These are phyloP conservation scores for Harlomillsia oculata DNA, from an alignment of 1,140 invertebrate genomes.

Conservation along the genomic window DNA sequence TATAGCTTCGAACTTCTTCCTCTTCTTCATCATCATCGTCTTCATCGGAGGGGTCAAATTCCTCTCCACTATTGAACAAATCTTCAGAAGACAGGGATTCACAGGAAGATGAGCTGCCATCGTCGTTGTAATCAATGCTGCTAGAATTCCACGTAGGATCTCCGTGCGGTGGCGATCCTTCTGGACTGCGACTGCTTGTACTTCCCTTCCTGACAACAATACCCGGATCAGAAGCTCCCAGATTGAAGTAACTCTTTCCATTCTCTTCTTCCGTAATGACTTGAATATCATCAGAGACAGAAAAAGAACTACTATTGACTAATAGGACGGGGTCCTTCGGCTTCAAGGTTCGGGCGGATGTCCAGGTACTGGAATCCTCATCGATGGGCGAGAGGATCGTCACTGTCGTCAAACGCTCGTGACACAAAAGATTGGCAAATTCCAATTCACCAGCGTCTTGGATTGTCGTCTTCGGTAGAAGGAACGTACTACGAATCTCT, in stretches of 20 bases:
- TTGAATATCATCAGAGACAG: slow-evolving; percentile 18
- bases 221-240: slow-evolving; percentile 57
- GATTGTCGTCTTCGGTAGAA: slow-evolving; percentile 27
- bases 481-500: slow-evolving; percentile 19
- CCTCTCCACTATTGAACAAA: slow-evolving; percentile 36
- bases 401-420: slow-evolving; percentile 18
- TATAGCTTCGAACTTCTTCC: slow-evolving; percentile 52
- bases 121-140: slow-evolving; percentile 37
- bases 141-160: slow-evolving; percentile 51
- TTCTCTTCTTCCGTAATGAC: slow-evolving; percentile 56
- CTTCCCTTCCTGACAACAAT: slow-evolving; percentile 34
- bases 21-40: slow-evolving; percentile 49
- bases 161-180: background rate
- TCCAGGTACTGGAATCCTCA: slow-evolving; percentile 12
- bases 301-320: background rate
- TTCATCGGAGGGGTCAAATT: slow-evolving; percentile 32
- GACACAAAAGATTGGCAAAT: slow-evolving; percentile 23
- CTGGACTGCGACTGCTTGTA: slow-evolving; percentile 37
- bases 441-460: slow-evolving; percentile 14
- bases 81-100: slow-evolving; percentile 37
- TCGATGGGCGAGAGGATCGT: slow-evolving; percentile 31
- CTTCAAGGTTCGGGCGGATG: background rate
- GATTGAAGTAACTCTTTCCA: slow-evolving; percentile 77
- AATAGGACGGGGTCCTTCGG: background rate
- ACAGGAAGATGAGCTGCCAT: slow-evolving; percentile 32